These are phyloP conservation scores for Microctonus brassicae DNA, from an alignment of 2,888 invertebrate species.

Conservation along the genomic window DNA sequence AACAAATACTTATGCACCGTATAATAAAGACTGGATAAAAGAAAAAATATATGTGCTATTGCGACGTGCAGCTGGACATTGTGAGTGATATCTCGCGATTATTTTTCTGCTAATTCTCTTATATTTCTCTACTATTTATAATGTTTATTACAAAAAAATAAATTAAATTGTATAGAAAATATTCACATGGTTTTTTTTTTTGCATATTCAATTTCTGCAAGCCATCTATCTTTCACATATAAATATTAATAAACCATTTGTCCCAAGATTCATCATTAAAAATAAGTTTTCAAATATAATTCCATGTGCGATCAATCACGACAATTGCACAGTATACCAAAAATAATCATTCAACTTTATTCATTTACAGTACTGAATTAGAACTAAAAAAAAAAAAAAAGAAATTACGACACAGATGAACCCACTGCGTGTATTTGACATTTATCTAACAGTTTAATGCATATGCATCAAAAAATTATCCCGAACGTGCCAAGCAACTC, in stretches of 20 bases:
- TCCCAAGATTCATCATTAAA: too few relatives aligned
- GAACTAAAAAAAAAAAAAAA: not conserved
- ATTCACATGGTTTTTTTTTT: not conserved
- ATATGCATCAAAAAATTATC: not conserved
- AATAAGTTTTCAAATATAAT: too few relatives aligned
- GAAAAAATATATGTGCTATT: slow-evolving; percentile 97
- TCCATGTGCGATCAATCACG: too few relatives aligned
- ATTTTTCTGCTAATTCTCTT: not conserved
- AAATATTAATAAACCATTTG: too few relatives aligned
- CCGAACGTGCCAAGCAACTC: not conserved
- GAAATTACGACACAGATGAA: not conserved
- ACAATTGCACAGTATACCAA: too few relatives aligned
- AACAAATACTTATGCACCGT: slow-evolving; percentile 96
- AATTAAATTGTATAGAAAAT: not conserved
- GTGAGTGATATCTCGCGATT: slow-evolving; percentile 45
- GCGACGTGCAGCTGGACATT: slow-evolving; percentile 87
- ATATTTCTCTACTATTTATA: slow-evolving; percentile 6
- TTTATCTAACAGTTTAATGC: not conserved
- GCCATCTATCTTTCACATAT: not conserved
- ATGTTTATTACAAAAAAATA: slow-evolving; percentile 1
- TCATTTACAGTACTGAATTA: too few relatives aligned
- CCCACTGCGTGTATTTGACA: not conserved
- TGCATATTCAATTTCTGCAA: not conserved
- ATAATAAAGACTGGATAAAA: slow-evolving; percentile 99
- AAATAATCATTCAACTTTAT: too few relatives aligned